These are phyloP conservation scores for Andrena camellia DNA, from an alignment of 2,888 invertebrate species.

Conservation along the genomic window DNA sequence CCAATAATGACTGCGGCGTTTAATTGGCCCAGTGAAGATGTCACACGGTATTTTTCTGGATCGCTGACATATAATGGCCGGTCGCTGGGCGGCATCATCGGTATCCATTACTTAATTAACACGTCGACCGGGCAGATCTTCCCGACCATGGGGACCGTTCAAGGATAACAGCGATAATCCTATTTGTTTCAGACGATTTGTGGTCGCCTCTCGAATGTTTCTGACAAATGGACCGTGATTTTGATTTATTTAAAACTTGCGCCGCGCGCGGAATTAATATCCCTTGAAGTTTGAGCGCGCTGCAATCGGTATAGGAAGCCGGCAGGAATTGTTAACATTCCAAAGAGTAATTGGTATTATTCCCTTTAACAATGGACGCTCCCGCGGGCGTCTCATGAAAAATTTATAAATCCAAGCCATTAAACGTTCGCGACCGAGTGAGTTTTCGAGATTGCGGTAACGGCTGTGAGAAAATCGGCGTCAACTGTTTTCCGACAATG, in stretches of 20 bases:
- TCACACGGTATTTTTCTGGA: constrained; percentile 75
- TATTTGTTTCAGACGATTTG: constrained; percentile 9
- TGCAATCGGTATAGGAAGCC: background rate
- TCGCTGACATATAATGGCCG: constrained; percentile 34
- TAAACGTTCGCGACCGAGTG: constrained; percentile 78
- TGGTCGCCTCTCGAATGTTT: background rate
- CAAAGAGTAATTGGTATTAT: background rate
- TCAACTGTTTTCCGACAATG: constrained; percentile 77
- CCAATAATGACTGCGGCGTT: constrained; percentile 77
- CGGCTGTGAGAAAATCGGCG: constrained; percentile 79
- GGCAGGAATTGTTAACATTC: background rate
- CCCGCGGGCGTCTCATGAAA: constrained; percentile 70
- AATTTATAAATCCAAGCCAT: constrained; percentile 76
- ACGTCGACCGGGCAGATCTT: constrained; percentile 15
- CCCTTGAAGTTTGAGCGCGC: no score
- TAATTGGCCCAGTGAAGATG: constrained; percentile 78
- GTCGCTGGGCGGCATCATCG: constrained; percentile 16
- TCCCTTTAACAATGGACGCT: background rate
- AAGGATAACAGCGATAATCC: constrained; percentile 28
- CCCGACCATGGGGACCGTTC: constrained; percentile 3
- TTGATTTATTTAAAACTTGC: background rate
- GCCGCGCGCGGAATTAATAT: background rate
- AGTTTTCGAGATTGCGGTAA: constrained; percentile 77
- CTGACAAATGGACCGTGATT: background rate
- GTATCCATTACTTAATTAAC: constrained; percentile 49